Percentiles rank a stretch among this genome's conserved stretches.
phyloP scores from a whole-genome alignment of 2,113 vertebrate species.

The Hippocampus barbouri region DNA sequence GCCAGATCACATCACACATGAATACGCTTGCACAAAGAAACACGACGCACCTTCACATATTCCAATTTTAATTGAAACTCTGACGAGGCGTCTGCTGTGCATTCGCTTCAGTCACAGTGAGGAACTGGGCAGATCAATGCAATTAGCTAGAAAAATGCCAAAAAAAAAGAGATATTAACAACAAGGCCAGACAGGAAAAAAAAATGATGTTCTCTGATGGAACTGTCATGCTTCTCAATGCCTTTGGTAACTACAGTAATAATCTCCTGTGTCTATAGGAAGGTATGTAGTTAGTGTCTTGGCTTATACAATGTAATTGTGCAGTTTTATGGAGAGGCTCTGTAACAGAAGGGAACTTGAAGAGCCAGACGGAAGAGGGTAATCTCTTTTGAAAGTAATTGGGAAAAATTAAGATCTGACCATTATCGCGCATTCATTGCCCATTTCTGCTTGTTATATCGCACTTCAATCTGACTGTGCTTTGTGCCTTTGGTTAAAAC shows the following conservation, averaged over 20 bases:
- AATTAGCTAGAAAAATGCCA: constrained; percentile 7
- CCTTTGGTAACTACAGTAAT: not conserved
- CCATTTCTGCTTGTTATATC: not conserved
- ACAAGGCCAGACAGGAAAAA: not conserved
- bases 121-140: constrained; percentile 15
- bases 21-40: not conserved
- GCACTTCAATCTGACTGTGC: not conserved
- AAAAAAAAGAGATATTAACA: not conserved
- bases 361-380: not conserved
- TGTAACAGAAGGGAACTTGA: not conserved
- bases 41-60: not conserved
- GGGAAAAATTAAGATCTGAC: not conserved
- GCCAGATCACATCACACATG: not conserved
- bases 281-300: too few relatives aligned
- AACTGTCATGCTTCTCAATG: not conserved
- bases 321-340: not conserved
- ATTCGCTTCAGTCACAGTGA: constrained; percentile 10
- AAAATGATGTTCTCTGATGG: not conserved
- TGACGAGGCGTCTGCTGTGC: constrained; percentile 2
- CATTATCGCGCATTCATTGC: not conserved
- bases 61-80: constrained; percentile 9
- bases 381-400: constrained; percentile 1
- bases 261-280: not conserved
- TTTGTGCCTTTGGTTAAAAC: not conserved
- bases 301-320: not conserved